These are phyloP conservation scores for Allobates femoralis DNA, from an alignment of 2,797 vertebrate species.

Conservation along the genomic window DNA sequence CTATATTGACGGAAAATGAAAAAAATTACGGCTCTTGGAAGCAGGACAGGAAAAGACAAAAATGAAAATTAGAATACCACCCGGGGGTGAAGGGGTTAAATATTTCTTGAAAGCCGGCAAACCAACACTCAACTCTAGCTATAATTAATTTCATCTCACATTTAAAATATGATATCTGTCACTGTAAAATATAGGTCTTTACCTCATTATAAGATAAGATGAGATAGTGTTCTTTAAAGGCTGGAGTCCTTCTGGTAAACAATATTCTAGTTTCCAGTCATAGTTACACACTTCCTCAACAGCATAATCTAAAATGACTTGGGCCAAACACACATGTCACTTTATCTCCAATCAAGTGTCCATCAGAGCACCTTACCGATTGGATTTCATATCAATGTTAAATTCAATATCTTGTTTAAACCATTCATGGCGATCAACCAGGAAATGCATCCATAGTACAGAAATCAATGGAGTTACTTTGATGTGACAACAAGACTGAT, in stretches of 20 bases:
- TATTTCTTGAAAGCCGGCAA: neutral
- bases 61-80: too few species aligned
- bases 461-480: conserved; percentile 23
- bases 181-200: neutral
- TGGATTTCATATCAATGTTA: conserved; percentile 47
- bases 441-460: conserved; percentile 38
- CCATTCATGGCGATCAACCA: neutral
- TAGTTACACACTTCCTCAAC: conserved; percentile 6
- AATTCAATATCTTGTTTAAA: conserved; percentile 51
- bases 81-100: neutral
- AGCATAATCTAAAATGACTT: conserved; percentile 42
- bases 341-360: conserved; percentile 34
- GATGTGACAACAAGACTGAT: conserved; percentile 28
- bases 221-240: neutral
- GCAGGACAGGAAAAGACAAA: too few species aligned
- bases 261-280: conserved; percentile 25
- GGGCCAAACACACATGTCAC: conserved; percentile 37
- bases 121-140: neutral
- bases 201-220: neutral
- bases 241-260: conserved; percentile 6
- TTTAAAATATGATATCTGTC: neutral
- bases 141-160: neutral
- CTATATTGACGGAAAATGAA: too few species aligned
- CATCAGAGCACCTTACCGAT: conserved; percentile 21
- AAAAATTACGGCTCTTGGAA: too few species aligned